Percentiles rank a stretch among this genome's conserved stretches.
Conservation (phyloP, 1,140 invertebrate genomes). For the Drosophila paulistorum region DNA sequence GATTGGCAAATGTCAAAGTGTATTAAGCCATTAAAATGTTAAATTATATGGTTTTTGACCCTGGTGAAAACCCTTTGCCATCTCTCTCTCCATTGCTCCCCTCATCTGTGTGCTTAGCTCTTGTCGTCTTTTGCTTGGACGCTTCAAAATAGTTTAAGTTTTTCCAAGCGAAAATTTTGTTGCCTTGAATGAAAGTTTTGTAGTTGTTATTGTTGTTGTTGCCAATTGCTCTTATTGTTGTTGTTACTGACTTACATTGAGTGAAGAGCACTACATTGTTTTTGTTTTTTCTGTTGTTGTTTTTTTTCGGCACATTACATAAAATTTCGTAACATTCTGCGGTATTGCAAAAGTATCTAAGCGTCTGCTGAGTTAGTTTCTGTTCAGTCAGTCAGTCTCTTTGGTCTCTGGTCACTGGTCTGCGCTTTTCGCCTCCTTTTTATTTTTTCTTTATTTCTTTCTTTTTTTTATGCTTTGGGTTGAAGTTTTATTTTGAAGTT, state of each 20-base stretch:
- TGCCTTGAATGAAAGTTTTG: conserved; percentile 67
- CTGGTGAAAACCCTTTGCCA: conserved; percentile 15
- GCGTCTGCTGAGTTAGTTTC: conserved; percentile 40
- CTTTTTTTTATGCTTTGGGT: conserved; percentile 28
- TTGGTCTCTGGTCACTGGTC: conserved; percentile 6
- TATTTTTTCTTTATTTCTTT: too few species aligned
- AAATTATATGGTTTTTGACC: conserved; percentile 60
- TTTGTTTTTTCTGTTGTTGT: conserved; percentile 26
- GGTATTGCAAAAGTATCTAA: conserved; percentile 62
- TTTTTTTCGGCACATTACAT: conserved; percentile 77
- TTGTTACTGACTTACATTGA: conserved; percentile 31
- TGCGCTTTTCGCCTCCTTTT: neutral
- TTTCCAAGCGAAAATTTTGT: conserved; percentile 55
- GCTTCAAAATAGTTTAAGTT: conserved; percentile 57
- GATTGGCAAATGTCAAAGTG: conserved; percentile 48
- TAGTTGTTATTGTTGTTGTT: conserved; percentile 39
- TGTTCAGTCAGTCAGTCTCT: conserved; percentile 27
- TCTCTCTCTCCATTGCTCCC: neutral
- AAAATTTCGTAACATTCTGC: conserved; percentile 81
- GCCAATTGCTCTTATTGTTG: conserved; percentile 9
- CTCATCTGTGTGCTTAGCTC: neutral
- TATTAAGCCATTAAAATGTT: conserved; percentile 67
- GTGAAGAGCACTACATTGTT: conserved; percentile 23
- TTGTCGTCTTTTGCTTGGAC: neutral
- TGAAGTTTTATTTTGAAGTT: conserved; percentile 62